Evolutionary conservation across 64 coral and sea anemone genomes (phyloP).

Genomic region (Actinia tenebrosa): DNA sequence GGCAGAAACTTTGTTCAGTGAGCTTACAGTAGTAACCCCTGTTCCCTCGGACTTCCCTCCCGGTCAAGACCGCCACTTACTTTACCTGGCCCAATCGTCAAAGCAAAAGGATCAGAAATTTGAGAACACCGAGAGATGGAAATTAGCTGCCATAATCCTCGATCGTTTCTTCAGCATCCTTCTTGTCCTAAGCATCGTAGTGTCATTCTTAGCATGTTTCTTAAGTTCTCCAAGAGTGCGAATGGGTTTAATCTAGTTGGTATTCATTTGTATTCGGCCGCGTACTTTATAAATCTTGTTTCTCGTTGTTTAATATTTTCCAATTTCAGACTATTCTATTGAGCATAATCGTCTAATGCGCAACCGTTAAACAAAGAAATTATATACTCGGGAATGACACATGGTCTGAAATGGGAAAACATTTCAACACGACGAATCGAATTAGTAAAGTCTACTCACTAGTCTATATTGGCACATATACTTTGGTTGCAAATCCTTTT

Average conservation of each 20-base stretch:
- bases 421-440: no score
- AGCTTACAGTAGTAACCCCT: not conserved
- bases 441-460: no score
- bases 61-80: not conserved
- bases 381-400: no score
- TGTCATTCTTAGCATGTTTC: conserved; percentile 51
- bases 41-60: not conserved
- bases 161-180: conserved; percentile 63
- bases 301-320: no score
- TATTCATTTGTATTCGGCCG: no score
- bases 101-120: not conserved
- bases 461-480: no score
- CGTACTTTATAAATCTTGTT: no score
- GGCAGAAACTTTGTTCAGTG: not conserved
- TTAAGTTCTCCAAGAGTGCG: conserved; percentile 60
- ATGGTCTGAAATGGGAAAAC: no score
- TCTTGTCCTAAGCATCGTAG: conserved; percentile 52
- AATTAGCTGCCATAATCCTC: conserved; percentile 57
- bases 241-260: not conserved
- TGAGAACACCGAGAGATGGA: conserved; percentile 52
- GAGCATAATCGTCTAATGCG: no score
- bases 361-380: no score
- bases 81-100: not conserved
- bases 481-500: no score
- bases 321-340: no score